Evolutionary conservation across 2,797 vertebrate species (phyloP).

Genomic region (Brotula barbata): DNA sequence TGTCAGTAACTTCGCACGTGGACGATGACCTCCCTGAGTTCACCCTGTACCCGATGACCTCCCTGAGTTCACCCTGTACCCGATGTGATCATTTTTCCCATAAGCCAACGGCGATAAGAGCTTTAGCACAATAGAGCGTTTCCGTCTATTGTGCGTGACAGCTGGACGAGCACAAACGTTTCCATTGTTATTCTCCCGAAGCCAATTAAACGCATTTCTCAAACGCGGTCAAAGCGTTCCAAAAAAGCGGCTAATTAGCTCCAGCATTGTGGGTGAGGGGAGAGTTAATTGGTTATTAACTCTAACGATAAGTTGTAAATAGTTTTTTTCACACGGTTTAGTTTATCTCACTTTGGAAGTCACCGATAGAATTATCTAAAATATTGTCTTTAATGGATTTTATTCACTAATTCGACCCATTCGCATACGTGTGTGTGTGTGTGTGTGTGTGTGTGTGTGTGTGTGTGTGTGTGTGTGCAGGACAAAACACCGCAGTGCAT

Average conservation of each 20-base stretch:
- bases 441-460: background rate
- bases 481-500: constrained; percentile 1
- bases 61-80: no score
- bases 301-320: constrained; percentile 31
- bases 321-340: constrained; percentile 29
- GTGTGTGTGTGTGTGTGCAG: constrained; percentile 1
- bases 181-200: background rate
- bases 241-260: constrained; percentile 44
- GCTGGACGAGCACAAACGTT: background rate
- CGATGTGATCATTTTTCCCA: background rate
- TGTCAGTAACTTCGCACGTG: constrained; percentile 5
- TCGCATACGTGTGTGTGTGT: background rate
- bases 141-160: no score
- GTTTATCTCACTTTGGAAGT: no score
- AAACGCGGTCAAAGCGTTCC: constrained; percentile 32
- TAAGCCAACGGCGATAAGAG: constrained; percentile 8
- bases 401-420: constrained; percentile 11
- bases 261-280: constrained; percentile 9
- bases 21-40: background rate
- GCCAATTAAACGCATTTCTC: constrained; percentile 30
- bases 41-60: no score
- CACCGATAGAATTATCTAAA: constrained; percentile 46
- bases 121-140: no score
- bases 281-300: constrained; percentile 44
- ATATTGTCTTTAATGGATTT: constrained; percentile 25